Evolutionary conservation across 2,113 vertebrate species (phyloP).

Genomic region (Kryptolebias marmoratus): DNA sequence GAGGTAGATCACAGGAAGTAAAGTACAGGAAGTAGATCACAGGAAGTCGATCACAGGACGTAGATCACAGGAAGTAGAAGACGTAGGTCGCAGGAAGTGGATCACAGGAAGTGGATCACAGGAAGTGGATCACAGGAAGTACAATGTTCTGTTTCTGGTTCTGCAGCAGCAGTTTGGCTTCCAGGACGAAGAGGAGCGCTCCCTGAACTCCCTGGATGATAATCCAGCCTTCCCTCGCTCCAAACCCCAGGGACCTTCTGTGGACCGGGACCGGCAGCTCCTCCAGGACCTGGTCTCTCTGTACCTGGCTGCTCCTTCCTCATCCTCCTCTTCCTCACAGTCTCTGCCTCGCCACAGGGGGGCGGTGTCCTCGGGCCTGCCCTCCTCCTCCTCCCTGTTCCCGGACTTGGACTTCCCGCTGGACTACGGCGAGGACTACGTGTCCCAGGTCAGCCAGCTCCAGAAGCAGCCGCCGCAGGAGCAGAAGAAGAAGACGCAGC

Average conservation of each 20-base stretch:
- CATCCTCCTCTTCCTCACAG: conserved; percentile 78
- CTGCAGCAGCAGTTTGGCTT: conserved; percentile 82
- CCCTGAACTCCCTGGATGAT: conserved; percentile 76
- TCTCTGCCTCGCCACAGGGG: conserved; percentile 66
- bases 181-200: conserved; percentile 82
- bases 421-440: conserved; percentile 77
- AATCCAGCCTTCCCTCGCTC: conserved; percentile 73
- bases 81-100: no score
- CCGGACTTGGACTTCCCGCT: conserved; percentile 76
- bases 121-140: no score
- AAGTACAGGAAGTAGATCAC: no score
- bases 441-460: conserved; percentile 65
- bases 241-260: conserved; percentile 46
- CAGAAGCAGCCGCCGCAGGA: conserved; percentile 61
- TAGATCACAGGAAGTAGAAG: no score
- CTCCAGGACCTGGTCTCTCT: conserved; percentile 87
- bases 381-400: conserved; percentile 72
- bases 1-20: no score
- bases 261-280: conserved; percentile 84
- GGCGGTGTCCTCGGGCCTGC: conserved; percentile 64
- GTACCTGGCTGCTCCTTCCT: conserved; percentile 83
- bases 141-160: neutral
- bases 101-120: no score
- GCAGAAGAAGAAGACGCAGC: conserved; percentile 59
- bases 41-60: no score